Percentiles rank a stretch among this genome's conserved stretches.
Evolutionary conservation across 2,797 vertebrate species (phyloP).

Genomic region (Margarornis squamiger): DNA sequence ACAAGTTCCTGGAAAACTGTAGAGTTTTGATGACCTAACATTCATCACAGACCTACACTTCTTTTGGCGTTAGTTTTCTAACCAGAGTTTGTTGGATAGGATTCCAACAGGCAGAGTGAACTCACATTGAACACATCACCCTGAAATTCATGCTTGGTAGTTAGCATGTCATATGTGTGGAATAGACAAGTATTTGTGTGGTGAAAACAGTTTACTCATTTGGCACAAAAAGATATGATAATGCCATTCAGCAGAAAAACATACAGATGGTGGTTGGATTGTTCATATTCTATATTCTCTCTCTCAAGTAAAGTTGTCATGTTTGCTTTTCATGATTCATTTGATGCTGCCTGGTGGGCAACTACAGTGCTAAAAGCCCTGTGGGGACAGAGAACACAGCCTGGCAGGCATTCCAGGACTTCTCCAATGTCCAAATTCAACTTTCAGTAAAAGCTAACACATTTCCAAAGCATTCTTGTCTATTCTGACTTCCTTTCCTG

Average conservation of each 20-base stretch:
- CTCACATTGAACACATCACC: background rate
- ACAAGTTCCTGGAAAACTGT: background rate
- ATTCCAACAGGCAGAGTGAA: background rate
- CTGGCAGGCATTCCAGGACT: background rate
- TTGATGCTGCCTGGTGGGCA: conserved; percentile 4
- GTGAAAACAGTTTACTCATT: conserved; percentile 40
- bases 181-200: background rate
- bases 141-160: background rate
- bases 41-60: background rate
- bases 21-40: background rate
- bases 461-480: background rate
- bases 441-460: background rate
- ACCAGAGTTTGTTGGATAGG: background rate
- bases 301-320: background rate
- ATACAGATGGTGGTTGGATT: conserved; percentile 32
- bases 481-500: background rate
- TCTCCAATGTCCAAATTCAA: background rate
- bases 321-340: conserved; percentile 2
- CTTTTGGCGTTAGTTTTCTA: background rate
- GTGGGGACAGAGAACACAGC: background rate
- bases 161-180: background rate
- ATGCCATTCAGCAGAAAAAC: conserved; percentile 35
- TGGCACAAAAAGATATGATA: conserved; percentile 38
- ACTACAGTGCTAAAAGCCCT: background rate
- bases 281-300: background rate